Conservation (phyloP, 2,797 vertebrate genomes). For the Onychomys arenicola region DNA sequence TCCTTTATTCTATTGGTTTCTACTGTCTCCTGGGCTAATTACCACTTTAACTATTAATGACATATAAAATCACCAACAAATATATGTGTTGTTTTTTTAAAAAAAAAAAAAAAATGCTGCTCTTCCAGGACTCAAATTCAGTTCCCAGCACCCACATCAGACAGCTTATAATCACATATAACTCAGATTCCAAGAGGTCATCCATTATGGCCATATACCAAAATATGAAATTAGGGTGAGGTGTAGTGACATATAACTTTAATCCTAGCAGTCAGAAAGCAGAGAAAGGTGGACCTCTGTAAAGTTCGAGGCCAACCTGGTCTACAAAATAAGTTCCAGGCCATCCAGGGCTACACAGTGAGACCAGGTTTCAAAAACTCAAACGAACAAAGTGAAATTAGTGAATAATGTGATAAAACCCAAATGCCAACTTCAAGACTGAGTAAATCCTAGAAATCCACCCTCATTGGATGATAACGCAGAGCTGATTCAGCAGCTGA, state of each 20-base stretch:
- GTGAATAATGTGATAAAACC: slow-evolving; percentile 41
- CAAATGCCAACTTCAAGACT: slow-evolving; percentile 18
- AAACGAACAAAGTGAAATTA: neutral
- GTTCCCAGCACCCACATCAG: neutral
- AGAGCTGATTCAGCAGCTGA: neutral
- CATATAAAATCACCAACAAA: slow-evolving; percentile 33
- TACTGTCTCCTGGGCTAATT: neutral
- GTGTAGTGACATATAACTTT: no score
- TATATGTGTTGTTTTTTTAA: neutral
- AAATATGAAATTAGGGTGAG: neutral
- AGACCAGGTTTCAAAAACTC: neutral
- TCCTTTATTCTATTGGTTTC: neutral
- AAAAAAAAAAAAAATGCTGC: neutral
- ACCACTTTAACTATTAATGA: slow-evolving; percentile 44
- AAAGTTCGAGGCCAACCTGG: neutral
- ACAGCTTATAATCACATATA: neutral
- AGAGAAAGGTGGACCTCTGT: neutral
- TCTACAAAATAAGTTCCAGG: neutral
- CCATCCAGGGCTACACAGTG: neutral
- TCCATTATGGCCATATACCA: neutral
- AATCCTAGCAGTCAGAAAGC: neutral
- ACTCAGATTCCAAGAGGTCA: neutral
- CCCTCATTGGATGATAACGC: neutral
- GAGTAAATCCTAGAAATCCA: neutral
- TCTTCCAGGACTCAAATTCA: neutral